Percentiles rank a stretch among this genome's conserved stretches.
Evolutionary conservation across 2,113 vertebrate genomes (phyloP).

Genomic region (Halcyon senegalensis): DNA sequence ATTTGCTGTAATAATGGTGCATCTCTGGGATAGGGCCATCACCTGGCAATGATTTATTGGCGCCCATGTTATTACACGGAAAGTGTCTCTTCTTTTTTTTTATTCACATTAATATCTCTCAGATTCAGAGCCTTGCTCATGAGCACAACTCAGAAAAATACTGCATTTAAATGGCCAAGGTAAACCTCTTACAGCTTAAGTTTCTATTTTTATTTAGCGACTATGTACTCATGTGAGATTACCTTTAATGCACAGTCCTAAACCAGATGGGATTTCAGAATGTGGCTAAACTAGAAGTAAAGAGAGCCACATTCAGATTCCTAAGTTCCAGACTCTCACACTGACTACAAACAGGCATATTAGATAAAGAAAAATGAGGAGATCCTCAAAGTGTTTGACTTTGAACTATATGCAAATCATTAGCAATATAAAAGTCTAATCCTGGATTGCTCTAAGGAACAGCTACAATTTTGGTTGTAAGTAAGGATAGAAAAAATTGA

Average conservation of each 20-base stretch:
- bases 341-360: background rate
- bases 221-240: constrained; percentile 25
- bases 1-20: constrained; percentile 86
- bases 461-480: background rate
- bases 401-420: background rate
- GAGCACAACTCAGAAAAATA: background rate
- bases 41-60: constrained; percentile 59
- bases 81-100: background rate
- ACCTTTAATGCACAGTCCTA: constrained; percentile 28
- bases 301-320: background rate
- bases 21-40: constrained; percentile 80
- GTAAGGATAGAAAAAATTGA: background rate
- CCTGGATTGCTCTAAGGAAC: background rate
- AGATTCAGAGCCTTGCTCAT: background rate
- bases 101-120: background rate
- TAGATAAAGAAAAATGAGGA: background rate
- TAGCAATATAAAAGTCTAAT: background rate
- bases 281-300: background rate
- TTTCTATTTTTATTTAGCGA: constrained; percentile 18
- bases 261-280: constrained; percentile 7
- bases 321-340: background rate
- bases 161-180: background rate
- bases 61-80: constrained; percentile 68
- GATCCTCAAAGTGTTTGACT: background rate
- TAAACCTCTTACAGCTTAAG: constrained; percentile 35